These are phyloP conservation scores for Litoditis marina DNA, from an alignment of 2,888 invertebrate species.

Conservation along the genomic window DNA sequence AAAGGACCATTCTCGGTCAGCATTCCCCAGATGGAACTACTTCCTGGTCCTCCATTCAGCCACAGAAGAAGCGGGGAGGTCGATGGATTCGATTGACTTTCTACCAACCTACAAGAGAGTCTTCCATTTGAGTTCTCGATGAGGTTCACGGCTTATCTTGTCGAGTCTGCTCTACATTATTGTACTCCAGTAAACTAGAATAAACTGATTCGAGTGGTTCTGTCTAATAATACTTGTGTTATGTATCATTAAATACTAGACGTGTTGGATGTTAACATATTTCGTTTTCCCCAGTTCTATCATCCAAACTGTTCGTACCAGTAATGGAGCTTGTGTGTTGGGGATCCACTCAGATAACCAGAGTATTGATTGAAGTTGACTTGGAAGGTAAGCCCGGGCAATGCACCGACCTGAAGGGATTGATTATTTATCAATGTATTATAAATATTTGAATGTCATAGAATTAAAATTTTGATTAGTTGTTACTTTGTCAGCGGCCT, in stretches of 20 bases:
- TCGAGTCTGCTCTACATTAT: background rate
- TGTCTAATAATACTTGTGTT: too few species aligned
- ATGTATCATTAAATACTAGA: too few species aligned
- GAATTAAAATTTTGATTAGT: background rate
- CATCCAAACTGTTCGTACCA: too few species aligned
- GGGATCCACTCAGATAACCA: conserved; percentile 39
- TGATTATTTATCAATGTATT: background rate
- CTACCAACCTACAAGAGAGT: conserved; percentile 24
- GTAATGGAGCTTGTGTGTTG: conserved; percentile 32
- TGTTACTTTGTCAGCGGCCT: conserved; percentile 25
- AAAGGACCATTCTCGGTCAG: conserved; percentile 64
- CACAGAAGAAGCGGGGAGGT: conserved; percentile 37
- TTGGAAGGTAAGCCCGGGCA: conserved; percentile 40
- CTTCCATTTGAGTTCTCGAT: too few species aligned
- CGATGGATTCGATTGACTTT: conserved; percentile 28
- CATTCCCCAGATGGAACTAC: conserved; percentile 55
- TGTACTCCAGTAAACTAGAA: background rate
- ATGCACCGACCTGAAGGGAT: conserved; percentile 16
- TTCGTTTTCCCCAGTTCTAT: too few species aligned
- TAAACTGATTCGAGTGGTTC: too few species aligned
- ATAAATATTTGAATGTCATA: background rate
- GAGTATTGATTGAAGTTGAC: conserved; percentile 44
- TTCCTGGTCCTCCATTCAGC: conserved; percentile 50
- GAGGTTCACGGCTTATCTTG: too few species aligned
- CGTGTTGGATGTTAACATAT: too few species aligned